Conservation (phyloP, 2,888 invertebrate genomes). For the Athalia cordata region DNA sequence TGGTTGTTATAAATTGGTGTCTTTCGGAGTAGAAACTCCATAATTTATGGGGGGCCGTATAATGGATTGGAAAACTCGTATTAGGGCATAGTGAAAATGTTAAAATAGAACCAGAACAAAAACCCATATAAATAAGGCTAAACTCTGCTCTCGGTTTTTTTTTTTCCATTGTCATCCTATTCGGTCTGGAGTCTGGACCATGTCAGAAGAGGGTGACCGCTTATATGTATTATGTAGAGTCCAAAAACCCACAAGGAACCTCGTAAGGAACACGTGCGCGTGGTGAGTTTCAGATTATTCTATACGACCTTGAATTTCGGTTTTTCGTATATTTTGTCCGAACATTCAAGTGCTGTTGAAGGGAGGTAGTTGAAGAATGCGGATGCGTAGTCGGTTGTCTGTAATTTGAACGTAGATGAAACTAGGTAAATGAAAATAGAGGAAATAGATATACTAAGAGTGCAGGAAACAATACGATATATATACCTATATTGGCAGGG, state of each 20-base stretch:
- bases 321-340: not conserved
- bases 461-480: conserved; percentile 53
- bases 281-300: not conserved
- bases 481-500: conserved; percentile 56
- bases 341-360: not conserved
- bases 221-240: conserved; percentile 18
- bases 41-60: not conserved
- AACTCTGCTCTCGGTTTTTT: not conserved
- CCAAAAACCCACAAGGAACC: conserved; percentile 33
- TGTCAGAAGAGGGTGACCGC: conserved; percentile 24
- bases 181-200: conserved; percentile 39
- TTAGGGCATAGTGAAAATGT: conserved; percentile 1
- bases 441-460: conserved; percentile 61
- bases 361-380: not conserved
- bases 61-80: conserved; percentile 1
- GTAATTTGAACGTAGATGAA: not conserved
- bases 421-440: conserved; percentile 53
- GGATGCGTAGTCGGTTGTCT: no score
- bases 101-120: conserved; percentile 17
- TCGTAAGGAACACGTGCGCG: conserved; percentile 13
- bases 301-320: not conserved
- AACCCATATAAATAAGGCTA: conserved; percentile 32
- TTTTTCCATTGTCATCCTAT: conserved; percentile 33
- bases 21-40: not conserved
- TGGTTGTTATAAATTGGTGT: not conserved